Evolutionary conservation across 2,888 invertebrate species (phyloP).

Genomic region (Ormyrus labotus): DNA sequence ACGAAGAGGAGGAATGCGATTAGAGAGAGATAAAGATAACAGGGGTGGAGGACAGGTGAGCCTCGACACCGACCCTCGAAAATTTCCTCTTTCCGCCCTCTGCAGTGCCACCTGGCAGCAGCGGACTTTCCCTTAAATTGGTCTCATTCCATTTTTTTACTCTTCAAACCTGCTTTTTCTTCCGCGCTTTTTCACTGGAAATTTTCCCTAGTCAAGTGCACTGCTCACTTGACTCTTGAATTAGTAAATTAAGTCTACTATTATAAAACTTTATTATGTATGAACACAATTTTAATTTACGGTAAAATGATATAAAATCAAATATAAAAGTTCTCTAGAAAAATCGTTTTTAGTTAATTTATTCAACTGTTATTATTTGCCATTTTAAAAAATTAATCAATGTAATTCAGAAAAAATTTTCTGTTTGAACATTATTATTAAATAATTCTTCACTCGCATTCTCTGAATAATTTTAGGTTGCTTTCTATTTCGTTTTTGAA

Average conservation of each 20-base stretch:
- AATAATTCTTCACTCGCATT: too few relatives aligned
- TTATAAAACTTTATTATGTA: neutral
- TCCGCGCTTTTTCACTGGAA: conserved; percentile 8
- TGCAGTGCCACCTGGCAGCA: conserved; percentile 26
- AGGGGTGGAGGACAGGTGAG: conserved; percentile 14
- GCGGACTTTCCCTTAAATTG: conserved; percentile 33
- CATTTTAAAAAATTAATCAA: too few relatives aligned
- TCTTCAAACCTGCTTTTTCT: neutral
- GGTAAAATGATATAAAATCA: too few relatives aligned
- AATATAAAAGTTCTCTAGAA: too few relatives aligned
- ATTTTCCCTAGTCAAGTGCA: neutral
- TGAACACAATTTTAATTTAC: neutral
- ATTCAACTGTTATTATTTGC: too few relatives aligned
- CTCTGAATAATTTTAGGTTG: too few relatives aligned
- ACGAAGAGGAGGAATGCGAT: conserved; percentile 15
- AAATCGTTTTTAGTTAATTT: too few relatives aligned
- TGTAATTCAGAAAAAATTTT: too few relatives aligned
- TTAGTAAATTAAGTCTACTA: neutral
- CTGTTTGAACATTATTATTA: too few relatives aligned
- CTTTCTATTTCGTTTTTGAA: too few relatives aligned
- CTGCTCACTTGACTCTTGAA: neutral
- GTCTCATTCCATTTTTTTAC: conserved; percentile 7
- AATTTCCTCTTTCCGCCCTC: conserved; percentile 30
- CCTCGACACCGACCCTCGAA: conserved; percentile 31
- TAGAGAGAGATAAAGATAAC: conserved; percentile 5